These are phyloP conservation scores for Peromyscus aztecus DNA, from an alignment of 2,797 vertebrate species.

Conservation along the genomic window DNA sequence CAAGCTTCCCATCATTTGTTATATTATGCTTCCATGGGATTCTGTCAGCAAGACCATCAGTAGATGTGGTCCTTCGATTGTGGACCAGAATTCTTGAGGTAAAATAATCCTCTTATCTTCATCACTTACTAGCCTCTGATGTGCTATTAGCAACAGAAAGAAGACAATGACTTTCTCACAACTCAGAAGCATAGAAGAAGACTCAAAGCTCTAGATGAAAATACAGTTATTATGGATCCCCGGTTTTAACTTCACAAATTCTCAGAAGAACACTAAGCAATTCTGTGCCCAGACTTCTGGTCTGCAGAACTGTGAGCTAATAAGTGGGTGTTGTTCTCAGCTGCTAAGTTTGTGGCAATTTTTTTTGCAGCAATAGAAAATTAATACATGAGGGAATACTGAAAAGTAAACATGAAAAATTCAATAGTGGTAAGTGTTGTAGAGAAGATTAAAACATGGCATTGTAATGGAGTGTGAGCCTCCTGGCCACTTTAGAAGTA, in stretches of 20 bases:
- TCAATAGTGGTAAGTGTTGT: neutral
- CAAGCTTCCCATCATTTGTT: neutral
- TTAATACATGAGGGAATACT: neutral
- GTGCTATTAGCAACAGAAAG: neutral
- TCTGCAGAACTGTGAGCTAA: neutral
- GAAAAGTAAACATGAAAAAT: neutral
- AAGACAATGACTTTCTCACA: neutral
- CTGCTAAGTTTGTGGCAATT: neutral
- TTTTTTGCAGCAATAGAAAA: conserved; percentile 24
- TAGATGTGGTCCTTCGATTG: neutral
- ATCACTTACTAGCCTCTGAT: neutral
- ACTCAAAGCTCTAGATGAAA: neutral
- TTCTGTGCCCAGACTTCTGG: neutral
- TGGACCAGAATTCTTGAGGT: neutral
- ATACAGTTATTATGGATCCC: fast-evolving
- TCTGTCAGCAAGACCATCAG: neutral
- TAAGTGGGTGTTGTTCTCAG: neutral
- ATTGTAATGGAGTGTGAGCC: too few relatives aligned
- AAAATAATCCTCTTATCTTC: neutral
- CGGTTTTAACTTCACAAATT: neutral
- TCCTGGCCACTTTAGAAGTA: neutral
- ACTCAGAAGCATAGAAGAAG: neutral
- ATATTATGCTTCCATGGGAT: neutral
- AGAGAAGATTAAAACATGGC: neutral
- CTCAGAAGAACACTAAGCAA: neutral